Evolutionary conservation across 2,888 invertebrate species (phyloP).

Genomic region (Aproaerema taeniolella): DNA sequence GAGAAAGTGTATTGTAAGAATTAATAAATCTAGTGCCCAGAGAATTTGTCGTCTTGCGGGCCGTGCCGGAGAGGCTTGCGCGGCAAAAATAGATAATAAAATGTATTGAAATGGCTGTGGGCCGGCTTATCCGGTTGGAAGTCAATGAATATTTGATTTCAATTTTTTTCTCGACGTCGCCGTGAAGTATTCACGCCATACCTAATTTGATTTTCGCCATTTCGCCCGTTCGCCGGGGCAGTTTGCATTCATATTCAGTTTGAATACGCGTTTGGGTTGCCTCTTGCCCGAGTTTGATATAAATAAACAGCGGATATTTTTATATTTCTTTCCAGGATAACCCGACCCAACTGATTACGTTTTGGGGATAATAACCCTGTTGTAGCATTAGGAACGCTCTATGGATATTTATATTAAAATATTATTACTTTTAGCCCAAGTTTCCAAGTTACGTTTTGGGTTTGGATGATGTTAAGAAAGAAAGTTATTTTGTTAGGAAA

Average conservation of each 20-base stretch:
- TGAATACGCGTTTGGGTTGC: conserved; percentile 74
- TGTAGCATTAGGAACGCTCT: conserved; percentile 46
- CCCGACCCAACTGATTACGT: conserved; percentile 75
- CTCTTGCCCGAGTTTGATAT: conserved; percentile 70
- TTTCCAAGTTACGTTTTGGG: conserved; percentile 1
- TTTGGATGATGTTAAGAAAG: not conserved
- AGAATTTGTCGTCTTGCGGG: conserved; percentile 36
- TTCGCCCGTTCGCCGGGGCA: conserved; percentile 69
- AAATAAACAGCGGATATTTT: conserved; percentile 77
- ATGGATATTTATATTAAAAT: conserved; percentile 56
- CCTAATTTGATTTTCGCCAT: conserved; percentile 78
- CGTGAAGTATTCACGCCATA: conserved; percentile 77
- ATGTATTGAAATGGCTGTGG: conserved; percentile 75
- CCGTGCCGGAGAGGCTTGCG: conserved; percentile 37
- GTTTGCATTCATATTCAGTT: conserved; percentile 77
- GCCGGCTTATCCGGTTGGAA: conserved; percentile 76
- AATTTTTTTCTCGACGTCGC: conserved; percentile 75
- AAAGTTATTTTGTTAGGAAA: not conserved
- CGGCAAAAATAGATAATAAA: conserved; percentile 73
- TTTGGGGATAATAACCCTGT: conserved; percentile 63
- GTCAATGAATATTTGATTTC: conserved; percentile 78
- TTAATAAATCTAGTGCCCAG: conserved; percentile 38
- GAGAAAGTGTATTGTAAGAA: conserved; percentile 26
- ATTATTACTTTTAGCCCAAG: conserved; percentile 24
- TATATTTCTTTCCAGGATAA: conserved; percentile 68